These are phyloP conservation scores for Diglossa cyanea DNA, from an alignment of 2,797 vertebrate genomes.

Conservation along the genomic window DNA sequence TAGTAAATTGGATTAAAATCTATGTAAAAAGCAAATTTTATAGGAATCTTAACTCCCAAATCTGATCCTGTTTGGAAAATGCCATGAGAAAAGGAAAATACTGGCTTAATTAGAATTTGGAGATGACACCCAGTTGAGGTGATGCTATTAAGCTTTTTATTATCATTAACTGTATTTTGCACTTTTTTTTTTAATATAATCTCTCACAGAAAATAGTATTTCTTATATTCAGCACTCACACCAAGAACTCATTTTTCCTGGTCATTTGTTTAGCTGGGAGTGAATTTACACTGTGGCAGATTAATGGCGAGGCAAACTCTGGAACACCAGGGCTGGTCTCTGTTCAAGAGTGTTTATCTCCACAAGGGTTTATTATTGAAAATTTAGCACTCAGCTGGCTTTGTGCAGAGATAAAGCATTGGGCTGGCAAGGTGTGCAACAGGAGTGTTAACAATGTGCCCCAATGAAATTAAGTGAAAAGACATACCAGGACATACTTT, in stretches of 20 bases:
- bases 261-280: not conserved
- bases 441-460: not conserved
- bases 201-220: not conserved
- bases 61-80: not conserved
- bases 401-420: not conserved
- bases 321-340: accelerated
- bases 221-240: not conserved
- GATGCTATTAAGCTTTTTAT: not conserved
- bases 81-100: not conserved
- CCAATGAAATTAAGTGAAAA: not conserved
- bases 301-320: not conserved
- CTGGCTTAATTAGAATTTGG: not conserved
- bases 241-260: not conserved
- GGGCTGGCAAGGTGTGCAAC: not conserved
- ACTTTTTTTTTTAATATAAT: not conserved
- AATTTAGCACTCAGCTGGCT: not conserved
- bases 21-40: not conserved
- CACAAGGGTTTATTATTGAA: not conserved
- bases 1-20: not conserved
- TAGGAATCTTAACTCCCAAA: not conserved
- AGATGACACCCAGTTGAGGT: not conserved
- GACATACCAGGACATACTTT: not conserved
- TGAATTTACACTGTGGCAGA: not conserved
- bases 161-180: not conserved
- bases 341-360: not conserved